These are phyloP conservation scores for Phataginus tetradactyla DNA, from an alignment of 2,797 vertebrate genomes.

Conservation along the genomic window DNA sequence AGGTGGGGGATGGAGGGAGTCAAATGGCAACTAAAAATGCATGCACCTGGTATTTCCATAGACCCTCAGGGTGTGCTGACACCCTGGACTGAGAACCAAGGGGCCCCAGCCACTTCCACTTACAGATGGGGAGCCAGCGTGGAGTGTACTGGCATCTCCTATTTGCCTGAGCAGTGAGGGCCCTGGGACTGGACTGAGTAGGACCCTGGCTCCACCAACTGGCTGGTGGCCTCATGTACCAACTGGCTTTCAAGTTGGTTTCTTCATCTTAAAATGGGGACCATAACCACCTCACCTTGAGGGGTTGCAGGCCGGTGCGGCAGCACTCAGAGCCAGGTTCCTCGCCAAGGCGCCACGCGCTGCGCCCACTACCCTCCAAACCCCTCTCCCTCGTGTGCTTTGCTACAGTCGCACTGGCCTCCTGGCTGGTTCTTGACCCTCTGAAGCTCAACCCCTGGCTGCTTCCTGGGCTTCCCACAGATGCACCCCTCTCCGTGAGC, in stretches of 20 bases:
- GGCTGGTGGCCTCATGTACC: background rate
- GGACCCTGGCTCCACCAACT: background rate
- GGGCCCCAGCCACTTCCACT: background rate
- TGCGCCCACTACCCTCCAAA: fast-evolving
- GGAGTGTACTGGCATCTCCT: background rate
- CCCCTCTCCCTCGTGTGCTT: background rate
- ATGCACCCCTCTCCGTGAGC: fast-evolving
- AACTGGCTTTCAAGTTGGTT: background rate
- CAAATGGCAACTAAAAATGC: background rate
- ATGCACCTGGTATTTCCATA: background rate
- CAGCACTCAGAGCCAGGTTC: background rate
- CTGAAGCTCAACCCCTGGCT: background rate
- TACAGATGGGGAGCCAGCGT: background rate
- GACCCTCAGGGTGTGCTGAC: background rate
- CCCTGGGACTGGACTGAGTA: background rate
- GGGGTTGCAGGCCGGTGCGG: background rate
- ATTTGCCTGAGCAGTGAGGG: background rate
- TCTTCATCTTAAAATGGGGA: background rate
- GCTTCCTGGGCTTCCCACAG: background rate
- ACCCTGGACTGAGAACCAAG: background rate
- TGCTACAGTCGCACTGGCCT: background rate
- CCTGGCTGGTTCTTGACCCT: background rate
- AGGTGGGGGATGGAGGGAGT: fast-evolving
- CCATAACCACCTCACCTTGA: background rate
- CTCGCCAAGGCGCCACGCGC: background rate